Percentiles rank a stretch among this genome's conserved stretches.
Evolutionary conservation across 2,888 invertebrate species (phyloP).

Genomic region (Ophion obscuratus): DNA sequence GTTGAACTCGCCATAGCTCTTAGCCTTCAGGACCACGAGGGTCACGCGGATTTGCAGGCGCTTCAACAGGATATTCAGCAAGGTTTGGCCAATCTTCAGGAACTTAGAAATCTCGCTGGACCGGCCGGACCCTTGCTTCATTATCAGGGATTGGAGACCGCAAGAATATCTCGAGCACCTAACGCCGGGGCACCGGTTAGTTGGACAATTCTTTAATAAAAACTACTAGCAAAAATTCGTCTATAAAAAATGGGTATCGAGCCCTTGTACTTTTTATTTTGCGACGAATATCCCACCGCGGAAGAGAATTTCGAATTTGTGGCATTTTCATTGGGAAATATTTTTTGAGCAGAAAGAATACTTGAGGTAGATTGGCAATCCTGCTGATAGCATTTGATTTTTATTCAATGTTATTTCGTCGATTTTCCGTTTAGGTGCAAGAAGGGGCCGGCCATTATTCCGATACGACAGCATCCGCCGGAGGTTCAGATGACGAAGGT

Average conservation of each 20-base stretch:
- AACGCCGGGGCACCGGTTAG: conserved; percentile 56
- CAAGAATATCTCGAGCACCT: conserved; percentile 46
- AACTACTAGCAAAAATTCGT: background rate
- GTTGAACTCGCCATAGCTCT: conserved; percentile 98
- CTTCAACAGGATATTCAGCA: conserved; percentile 86
- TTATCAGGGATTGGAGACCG: conserved; percentile 68
- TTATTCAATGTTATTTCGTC: background rate
- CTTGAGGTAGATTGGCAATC: background rate
- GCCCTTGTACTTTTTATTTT: background rate
- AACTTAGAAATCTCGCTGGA: conserved; percentile 84
- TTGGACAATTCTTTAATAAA: background rate
- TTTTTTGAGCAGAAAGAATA: background rate
- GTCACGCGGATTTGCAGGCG: conserved; percentile 79
- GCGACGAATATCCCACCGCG: background rate
- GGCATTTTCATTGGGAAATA: background rate
- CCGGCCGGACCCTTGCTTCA: conserved; percentile 79
- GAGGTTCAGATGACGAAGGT: conserved; percentile 95
- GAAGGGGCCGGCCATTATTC: conserved; percentile 86
- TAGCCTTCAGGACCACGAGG: conserved; percentile 94
- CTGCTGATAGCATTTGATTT: background rate
- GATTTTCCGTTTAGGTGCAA: conserved; percentile 73
- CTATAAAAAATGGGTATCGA: background rate
- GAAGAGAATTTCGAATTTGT: background rate
- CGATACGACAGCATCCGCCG: conserved; percentile 93
- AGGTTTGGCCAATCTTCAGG: conserved; percentile 74